Evolutionary conservation across 2,797 vertebrate species (phyloP).

Genomic region (Paramormyrops hopkinsi): DNA sequence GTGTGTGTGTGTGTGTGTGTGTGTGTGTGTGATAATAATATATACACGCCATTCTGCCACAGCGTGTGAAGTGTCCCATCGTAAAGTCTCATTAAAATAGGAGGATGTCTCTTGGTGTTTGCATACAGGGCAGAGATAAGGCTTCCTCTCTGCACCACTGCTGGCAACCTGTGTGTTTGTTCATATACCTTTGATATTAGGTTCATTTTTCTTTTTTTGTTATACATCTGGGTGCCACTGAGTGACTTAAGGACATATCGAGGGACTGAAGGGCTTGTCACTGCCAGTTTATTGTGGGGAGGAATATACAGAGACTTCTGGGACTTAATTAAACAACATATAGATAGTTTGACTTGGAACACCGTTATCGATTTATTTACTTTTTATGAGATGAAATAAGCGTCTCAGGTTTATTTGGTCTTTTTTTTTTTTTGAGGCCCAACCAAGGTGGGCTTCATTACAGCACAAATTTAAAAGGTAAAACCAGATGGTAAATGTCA

Average conservation of each 20-base stretch:
- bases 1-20: too few species aligned
- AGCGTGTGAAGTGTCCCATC: neutral
- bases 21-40: too few species aligned
- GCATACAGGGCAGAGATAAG: neutral
- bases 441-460: neutral
- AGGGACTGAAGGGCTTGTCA: conserved; percentile 12
- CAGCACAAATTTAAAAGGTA: neutral
- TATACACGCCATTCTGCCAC: neutral
- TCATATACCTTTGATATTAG: neutral
- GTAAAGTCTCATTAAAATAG: neutral
- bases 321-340: conserved; percentile 49
- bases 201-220: neutral
- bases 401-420: neutral
- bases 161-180: neutral
- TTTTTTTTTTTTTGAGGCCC: neutral
- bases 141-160: neutral
- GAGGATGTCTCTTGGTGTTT: neutral
- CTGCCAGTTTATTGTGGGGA: conserved; percentile 50
- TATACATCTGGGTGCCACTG: neutral
- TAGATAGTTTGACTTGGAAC: neutral
- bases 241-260: conserved; percentile 7
- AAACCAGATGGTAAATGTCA: neutral
- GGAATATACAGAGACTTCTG: conserved; percentile 55
- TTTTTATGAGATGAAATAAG: neutral
- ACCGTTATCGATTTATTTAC: neutral